These are phyloP conservation scores for Zosterops pallidus DNA, from an alignment of 2,113 vertebrate species.

Conservation along the genomic window DNA sequence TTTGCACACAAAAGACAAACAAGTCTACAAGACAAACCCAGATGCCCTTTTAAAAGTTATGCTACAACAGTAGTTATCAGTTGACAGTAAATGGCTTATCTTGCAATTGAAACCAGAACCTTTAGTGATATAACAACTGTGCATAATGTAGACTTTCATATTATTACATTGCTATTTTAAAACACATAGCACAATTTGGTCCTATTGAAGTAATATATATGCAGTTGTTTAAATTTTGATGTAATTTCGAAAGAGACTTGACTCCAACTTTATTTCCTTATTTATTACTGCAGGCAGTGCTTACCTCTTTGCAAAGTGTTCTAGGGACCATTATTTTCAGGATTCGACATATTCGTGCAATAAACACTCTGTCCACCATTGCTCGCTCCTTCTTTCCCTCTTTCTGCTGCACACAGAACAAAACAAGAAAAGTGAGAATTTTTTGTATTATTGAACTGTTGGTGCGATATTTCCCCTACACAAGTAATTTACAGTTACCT, in stretches of 20 bases:
- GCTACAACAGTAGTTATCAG: background rate
- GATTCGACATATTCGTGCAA: conserved; percentile 82
- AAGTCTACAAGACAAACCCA: background rate
- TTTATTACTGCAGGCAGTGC: conserved; percentile 14
- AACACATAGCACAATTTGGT: background rate
- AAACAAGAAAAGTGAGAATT: background rate
- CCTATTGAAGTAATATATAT: background rate
- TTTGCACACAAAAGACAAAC: background rate
- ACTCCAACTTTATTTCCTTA: background rate
- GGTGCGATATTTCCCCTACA: background rate
- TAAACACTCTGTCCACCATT: conserved; percentile 87
- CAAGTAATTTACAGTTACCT: background rate
- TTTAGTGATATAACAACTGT: background rate
- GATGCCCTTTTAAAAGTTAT: background rate
- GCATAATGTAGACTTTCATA: background rate
- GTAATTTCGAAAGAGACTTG: background rate
- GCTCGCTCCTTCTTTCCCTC: conserved; percentile 90
- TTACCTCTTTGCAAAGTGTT: conserved; percentile 91
- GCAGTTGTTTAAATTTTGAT: background rate
- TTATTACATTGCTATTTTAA: background rate
- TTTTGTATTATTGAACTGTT: background rate
- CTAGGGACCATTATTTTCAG: conserved; percentile 88
- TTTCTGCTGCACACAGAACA: conserved; percentile 74
- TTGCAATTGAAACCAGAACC: background rate
- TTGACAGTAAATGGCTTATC: background rate